Conservation (phyloP, 1,140 invertebrate genomes). For the Notospermus geniculatus region DNA sequence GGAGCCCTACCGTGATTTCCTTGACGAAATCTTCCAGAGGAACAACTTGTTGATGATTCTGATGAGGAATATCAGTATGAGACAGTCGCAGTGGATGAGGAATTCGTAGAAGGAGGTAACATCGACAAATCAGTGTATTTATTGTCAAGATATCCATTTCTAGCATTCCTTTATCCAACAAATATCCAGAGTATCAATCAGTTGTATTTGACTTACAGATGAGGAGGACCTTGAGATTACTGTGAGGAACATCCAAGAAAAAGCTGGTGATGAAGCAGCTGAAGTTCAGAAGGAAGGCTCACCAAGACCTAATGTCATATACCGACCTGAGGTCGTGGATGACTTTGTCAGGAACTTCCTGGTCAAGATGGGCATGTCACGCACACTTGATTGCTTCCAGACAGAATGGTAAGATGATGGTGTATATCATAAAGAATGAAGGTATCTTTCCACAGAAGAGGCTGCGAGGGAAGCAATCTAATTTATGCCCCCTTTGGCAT, state of each 20-base stretch:
- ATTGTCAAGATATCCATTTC: too few relatives aligned
- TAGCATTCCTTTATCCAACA: too few relatives aligned
- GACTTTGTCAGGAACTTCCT: constrained; percentile 57
- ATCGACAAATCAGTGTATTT: too few relatives aligned
- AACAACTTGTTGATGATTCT: constrained; percentile 31
- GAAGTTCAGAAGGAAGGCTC: constrained; percentile 28
- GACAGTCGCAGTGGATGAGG: constrained; percentile 46
- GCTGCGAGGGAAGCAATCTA: too few relatives aligned
- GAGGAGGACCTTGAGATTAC: constrained; percentile 45
- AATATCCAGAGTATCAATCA: too few relatives aligned
- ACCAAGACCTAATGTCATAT: constrained; percentile 33
- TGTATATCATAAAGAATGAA: too few relatives aligned
- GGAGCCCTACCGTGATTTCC: background rate
- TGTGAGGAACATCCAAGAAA: constrained; percentile 41
- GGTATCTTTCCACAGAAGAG: too few relatives aligned
- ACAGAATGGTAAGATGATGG: constrained; percentile 58
- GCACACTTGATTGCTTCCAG: constrained; percentile 54
- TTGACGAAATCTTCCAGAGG: constrained; percentile 13
- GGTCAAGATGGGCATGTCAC: constrained; percentile 50
- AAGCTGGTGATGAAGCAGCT: constrained; percentile 35
- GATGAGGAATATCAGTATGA: constrained; percentile 47
- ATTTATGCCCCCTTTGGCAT: too few relatives aligned
- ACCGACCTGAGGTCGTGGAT: constrained; percentile 53
- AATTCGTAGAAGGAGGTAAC: constrained; percentile 42
- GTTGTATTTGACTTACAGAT: too few relatives aligned